phyloP scores from a whole-genome alignment of 2,797 vertebrate genomes.

The Spheniscus humboldti region DNA sequence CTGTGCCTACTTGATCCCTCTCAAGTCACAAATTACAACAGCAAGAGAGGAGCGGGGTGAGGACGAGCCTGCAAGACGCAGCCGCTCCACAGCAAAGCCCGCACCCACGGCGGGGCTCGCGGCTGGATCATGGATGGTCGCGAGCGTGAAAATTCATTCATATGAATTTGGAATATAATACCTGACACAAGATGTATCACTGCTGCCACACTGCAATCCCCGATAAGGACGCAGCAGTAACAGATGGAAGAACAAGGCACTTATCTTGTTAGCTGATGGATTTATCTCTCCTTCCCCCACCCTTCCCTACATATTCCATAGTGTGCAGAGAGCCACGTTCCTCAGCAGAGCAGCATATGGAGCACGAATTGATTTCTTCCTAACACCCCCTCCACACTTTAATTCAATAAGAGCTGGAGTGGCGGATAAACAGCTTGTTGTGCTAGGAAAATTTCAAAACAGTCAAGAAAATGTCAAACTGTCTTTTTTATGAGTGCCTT shows the following conservation, averaged over 20 bases:
- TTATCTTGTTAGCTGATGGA: conserved; percentile 82
- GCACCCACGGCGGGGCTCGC: not conserved
- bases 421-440: conserved; percentile 75
- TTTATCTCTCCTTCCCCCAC: conserved; percentile 72
- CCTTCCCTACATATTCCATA: conserved; percentile 77
- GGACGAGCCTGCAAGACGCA: not conserved
- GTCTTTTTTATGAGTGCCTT: conserved; percentile 48
- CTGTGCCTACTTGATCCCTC: not conserved
- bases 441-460: conserved; percentile 73
- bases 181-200: conserved; percentile 75
- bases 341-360: conserved; percentile 68
- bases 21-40: fast-evolving
- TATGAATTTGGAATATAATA: conserved; percentile 78
- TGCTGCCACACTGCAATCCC: conserved; percentile 73
- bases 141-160: conserved; percentile 73
- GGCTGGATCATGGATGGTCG: conserved; percentile 28
- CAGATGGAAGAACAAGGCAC: conserved; percentile 80
- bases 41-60: not conserved
- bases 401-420: conserved; percentile 75
- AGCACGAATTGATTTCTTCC: conserved; percentile 72
- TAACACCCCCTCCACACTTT: conserved; percentile 63
- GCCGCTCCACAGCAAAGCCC: not conserved
- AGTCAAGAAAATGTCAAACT: conserved; percentile 73
- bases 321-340: conserved; percentile 50
- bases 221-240: conserved; percentile 80